Evolutionary conservation across 2,888 invertebrate genomes (phyloP), one percentile per base, ranked within the genome.

Genomic region (Pinctada fucata): DNA sequence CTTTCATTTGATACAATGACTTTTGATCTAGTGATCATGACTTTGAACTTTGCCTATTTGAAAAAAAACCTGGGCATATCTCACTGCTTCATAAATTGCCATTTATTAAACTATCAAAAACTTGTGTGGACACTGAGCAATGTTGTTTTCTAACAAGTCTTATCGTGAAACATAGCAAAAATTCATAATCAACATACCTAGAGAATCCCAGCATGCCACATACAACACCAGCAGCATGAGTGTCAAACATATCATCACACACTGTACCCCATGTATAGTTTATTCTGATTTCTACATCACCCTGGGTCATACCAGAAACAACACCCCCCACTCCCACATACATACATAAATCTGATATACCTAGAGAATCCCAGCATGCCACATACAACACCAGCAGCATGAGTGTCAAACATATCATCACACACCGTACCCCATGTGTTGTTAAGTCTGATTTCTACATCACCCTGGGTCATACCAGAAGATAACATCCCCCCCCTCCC

Each of bases 401-500:
- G 71, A 3, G 66, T 16, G 52, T 78, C 73, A 69, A 87, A 87
- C 48, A 76, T 58, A 72, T 88, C 88, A 78, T 88, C 86, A 82
- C 88, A 88, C 5, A 88, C 82, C 49, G 88, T 88, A 3, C 88
- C 88, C 88, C 88, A 88, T 0, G 85, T 84, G 63, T 82, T 83
- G 69, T 87, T 87, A 51, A 85, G 81, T 49, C 76, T 81, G 5
- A 88, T 76, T 70, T 88, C 88, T 3, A 88, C 76, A 31, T 87
- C 82, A 10, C 87, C 88, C 16, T 83, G 78, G 64, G 77, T 82
- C 2, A 80, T 76, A 13, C 73, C 79, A 3, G 79, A 68, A 6
- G n/a, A 78, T 80, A 48, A 70, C 66, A 58, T 52, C 58, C 3
- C 78, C 31, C 31, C 31, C 31, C 31, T 31, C 31, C 31, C 31